Base-by-base conservation (phyloP, 53 echinoderm and acorn worm genomes). In the Glandiceps talaboti region DNA sequence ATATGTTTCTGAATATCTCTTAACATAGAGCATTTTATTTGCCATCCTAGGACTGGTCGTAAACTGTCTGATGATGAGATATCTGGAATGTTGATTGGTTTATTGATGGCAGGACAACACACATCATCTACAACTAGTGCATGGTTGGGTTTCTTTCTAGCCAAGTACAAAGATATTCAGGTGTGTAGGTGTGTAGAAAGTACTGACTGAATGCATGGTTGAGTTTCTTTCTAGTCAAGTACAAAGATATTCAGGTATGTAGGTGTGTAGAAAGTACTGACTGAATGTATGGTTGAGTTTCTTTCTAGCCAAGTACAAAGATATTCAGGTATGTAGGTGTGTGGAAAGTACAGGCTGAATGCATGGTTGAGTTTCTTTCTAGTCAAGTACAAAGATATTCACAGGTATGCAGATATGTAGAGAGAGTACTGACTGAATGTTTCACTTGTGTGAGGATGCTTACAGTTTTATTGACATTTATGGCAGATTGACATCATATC, bases 81-180 rank as follows among this genome's bases (percentile, higher is more conserved):
- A 30, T 90, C 93, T 0, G 93, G 93, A 28, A 90, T 92, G 93
- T 88, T 87, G 28, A 92, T 92, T 32, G 93, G 93, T 26, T 32
- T 92, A 1, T 81, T 92, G 28, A 74, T 92, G 31, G 93, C 90
- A 10, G 93, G 93, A 0, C 93, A 92, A 79, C 93, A 92, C 73
- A 92, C 93, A 20, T 92, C 93, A 73, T 92, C 93, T 1, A 90
- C 93, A 1, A 92, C 93, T 30, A 90, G 93, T 78, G 87, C 93
- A 1, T 92, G 93, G 93, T 29, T 92, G 27, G 93, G 87, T 31
- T 90, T 92, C 88, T 92, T 83, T 75, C 33, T 92, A 26, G 93
- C 93, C 74, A 87, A 88, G 30, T 75, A 92, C 81, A 83, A 92
- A 82, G 85, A 90, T 28, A 26, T 90, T 25, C 93, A 92, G 87